Percentiles rank a stretch among this genome's conserved stretches.
Conservation (phyloP, 2,888 invertebrate species). For the Mythimna pallens region DNA sequence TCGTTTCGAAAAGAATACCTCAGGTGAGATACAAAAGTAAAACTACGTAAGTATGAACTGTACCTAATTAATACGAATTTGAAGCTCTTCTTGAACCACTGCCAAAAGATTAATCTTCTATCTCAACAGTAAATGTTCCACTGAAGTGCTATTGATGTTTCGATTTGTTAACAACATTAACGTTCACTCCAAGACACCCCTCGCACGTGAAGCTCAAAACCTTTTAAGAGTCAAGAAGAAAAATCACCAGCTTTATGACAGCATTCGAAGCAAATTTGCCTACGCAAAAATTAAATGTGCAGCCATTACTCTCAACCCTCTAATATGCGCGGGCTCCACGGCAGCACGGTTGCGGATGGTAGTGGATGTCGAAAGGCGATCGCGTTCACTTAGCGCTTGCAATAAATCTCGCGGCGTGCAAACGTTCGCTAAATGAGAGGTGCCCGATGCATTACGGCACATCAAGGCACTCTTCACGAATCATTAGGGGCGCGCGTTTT, state of each 20-base stretch:
- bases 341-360: conserved; percentile 22
- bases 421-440: conserved; percentile 76
- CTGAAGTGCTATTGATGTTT: conserved; percentile 34
- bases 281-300: conserved; percentile 69
- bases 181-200: conserved; percentile 41
- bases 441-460: conserved; percentile 79
- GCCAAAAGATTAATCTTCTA: conserved; percentile 10
- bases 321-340: conserved; percentile 52
- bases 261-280: conserved; percentile 64
- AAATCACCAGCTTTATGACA: conserved; percentile 63
- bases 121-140: conserved; percentile 4
- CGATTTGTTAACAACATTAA: conserved; percentile 48
- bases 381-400: conserved; percentile 80
- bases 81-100: not conserved
- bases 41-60: not conserved
- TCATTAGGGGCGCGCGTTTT: conserved; percentile 84
- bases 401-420: conserved; percentile 80
- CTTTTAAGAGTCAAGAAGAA: conserved; percentile 63
- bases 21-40: not conserved
- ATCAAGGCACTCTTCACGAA: conserved; percentile 83
- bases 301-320: conserved; percentile 67
- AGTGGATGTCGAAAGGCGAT: conserved; percentile 74
- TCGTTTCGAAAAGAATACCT: not conserved
- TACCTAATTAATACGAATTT: not conserved
- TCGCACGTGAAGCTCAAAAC: conserved; percentile 56